phyloP scores from a whole-genome alignment of 2,888 invertebrate genomes.

The Ophraella communa region DNA sequence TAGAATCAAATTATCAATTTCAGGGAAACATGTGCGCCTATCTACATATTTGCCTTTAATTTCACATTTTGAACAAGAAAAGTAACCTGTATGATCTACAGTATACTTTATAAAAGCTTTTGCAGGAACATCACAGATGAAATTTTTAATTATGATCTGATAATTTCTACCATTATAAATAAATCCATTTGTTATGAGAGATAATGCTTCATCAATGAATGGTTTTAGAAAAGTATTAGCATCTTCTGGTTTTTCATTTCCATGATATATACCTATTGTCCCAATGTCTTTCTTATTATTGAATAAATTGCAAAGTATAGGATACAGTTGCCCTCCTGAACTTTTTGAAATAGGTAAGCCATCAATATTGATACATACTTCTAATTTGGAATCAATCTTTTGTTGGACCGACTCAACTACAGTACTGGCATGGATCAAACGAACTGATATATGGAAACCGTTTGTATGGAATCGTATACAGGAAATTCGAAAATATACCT shows the following conservation, averaged over 20 bases:
- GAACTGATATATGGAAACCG: too few species aligned
- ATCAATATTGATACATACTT: background rate
- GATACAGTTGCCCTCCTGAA: constrained; percentile 33
- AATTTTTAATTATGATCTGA: background rate
- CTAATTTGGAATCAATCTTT: background rate
- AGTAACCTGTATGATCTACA: background rate
- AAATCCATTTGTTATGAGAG: too few species aligned
- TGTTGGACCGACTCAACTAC: too few species aligned
- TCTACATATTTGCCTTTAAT: constrained; percentile 27
- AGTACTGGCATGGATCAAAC: too few species aligned
- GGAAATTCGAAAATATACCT: too few species aligned
- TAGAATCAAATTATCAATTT: background rate
- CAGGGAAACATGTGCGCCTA: constrained; percentile 32
- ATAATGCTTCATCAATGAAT: too few species aligned
- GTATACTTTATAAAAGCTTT: background rate
- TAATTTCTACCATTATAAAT: background rate
- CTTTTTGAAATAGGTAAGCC: background rate
- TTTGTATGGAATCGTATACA: too few species aligned
- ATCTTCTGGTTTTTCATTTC: constrained; percentile 36
- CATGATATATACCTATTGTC: constrained; percentile 28
- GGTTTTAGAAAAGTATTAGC: constrained; percentile 23
- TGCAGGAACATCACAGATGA: constrained; percentile 30
- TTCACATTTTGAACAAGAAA: constrained; percentile 38
- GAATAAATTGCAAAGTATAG: constrained; percentile 35
- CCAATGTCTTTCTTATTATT: constrained; percentile 28